Conservation (phyloP, 2,113 vertebrate species). For the Dicerorhinus sumatrensis region DNA sequence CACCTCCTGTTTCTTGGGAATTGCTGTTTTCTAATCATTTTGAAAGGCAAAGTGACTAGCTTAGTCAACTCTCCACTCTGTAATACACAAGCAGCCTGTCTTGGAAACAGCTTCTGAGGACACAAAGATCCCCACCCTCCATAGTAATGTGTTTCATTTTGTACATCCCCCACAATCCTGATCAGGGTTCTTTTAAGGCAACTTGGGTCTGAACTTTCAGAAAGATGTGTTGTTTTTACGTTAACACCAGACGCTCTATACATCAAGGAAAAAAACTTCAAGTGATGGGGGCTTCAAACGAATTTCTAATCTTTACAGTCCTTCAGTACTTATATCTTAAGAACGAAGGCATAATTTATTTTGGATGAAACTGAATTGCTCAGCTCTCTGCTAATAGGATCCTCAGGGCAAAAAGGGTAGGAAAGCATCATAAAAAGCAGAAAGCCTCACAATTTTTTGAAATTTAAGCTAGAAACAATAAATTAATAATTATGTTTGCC, state of each 20-base stretch:
- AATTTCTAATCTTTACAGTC: slow-evolving; percentile 85
- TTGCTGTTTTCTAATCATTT: slow-evolving; percentile 81
- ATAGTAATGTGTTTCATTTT: slow-evolving; percentile 52
- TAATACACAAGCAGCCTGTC: background rate
- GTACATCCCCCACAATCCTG: slow-evolving; percentile 25
- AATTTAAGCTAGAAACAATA: slow-evolving; percentile 83
- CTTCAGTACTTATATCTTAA: slow-evolving; percentile 84
- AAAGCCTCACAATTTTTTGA: slow-evolving; percentile 62
- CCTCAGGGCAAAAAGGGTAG: slow-evolving; percentile 83
- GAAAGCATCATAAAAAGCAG: slow-evolving; percentile 72
- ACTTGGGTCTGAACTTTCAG: slow-evolving; percentile 78
- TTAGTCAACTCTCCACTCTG: slow-evolving; percentile 62
- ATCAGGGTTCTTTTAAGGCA: slow-evolving; percentile 69
- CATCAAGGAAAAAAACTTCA: slow-evolving; percentile 84
- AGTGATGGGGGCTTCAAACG: slow-evolving; percentile 82
- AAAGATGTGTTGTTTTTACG: slow-evolving; percentile 79
- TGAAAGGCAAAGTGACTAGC: slow-evolving; percentile 62
- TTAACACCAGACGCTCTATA: slow-evolving; percentile 80
- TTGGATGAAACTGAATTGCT: slow-evolving; percentile 84
- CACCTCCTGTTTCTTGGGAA: slow-evolving; percentile 78
- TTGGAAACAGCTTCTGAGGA: slow-evolving; percentile 50
- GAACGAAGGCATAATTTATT: slow-evolving; percentile 86
- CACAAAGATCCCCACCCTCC: background rate
- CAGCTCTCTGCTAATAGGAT: slow-evolving; percentile 86
- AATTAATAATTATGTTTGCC: slow-evolving; percentile 85